These are phyloP conservation scores for Rugalucina vietnamica DNA, from an alignment of 2,888 invertebrate genomes.

Conservation along the genomic window DNA sequence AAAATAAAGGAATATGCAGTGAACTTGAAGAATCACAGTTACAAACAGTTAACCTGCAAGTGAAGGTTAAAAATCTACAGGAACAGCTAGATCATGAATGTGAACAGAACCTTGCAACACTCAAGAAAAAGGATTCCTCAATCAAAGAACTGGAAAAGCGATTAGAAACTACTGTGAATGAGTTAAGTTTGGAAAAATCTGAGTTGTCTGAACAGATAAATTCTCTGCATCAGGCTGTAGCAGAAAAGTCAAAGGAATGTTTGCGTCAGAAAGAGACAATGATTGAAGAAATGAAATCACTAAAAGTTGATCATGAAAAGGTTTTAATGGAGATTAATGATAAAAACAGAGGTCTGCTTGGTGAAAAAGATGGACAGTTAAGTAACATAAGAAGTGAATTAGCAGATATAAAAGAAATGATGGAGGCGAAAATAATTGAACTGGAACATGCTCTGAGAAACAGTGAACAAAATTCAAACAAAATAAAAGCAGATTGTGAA, in stretches of 20 bases:
- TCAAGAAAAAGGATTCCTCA: conserved; percentile 2
- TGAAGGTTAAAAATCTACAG: conserved; percentile 27
- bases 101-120: neutral
- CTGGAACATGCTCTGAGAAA: conserved; percentile 14
- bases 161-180: neutral
- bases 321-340: neutral
- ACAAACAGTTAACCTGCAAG: conserved; percentile 23
- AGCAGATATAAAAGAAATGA: neutral
- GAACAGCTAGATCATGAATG: conserved; percentile 22
- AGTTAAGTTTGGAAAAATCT: neutral
- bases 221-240: neutral
- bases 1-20: conserved; percentile 24
- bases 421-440: conserved; percentile 14
- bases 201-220: neutral
- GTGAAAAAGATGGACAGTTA: neutral
- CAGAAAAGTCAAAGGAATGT: neutral
- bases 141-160: neutral
- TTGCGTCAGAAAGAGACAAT: neutral
- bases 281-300: neutral
- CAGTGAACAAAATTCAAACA: conserved; percentile 14
- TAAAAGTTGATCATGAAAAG: neutral
- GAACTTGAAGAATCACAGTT: conserved; percentile 36
- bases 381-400: neutral
- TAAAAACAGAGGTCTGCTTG: neutral
- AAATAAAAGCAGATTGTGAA: conserved; percentile 5